A percentile compares a stretch with the other conserved stretches of the same genome.
Evolutionary conservation across 2,113 vertebrate genomes (phyloP).

Genomic region (Psophia crepitans): DNA sequence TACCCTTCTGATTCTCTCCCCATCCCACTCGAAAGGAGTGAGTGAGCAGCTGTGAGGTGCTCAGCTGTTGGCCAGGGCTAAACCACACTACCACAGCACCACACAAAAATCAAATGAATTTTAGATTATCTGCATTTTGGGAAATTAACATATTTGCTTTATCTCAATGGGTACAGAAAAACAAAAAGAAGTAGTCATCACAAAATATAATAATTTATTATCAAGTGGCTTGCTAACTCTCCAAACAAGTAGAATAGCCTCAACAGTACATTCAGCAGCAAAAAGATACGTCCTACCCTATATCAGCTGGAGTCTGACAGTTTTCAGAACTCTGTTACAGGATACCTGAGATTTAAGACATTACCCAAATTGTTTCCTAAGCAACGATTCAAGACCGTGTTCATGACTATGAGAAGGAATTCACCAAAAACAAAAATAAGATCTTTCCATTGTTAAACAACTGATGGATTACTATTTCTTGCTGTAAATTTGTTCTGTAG

Average conservation of each 20-base stretch:
- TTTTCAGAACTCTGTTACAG: neutral
- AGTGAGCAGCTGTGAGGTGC: no score
- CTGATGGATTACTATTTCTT: neutral
- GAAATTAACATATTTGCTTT: neutral
- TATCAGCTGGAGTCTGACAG: neutral
- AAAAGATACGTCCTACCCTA: neutral
- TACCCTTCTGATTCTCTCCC: no score
- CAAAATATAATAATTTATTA: neutral
- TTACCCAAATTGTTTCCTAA: neutral
- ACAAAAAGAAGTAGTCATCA: neutral
- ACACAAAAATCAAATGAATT: neutral
- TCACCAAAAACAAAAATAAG: neutral
- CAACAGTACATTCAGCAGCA: neutral
- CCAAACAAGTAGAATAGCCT: neutral
- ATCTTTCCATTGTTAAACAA: neutral
- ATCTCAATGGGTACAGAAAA: neutral
- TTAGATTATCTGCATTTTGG: neutral
- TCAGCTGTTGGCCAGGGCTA: no score
- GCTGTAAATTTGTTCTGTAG: neutral
- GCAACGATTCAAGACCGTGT: neutral
- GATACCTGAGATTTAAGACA: neutral
- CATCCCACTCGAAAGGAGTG: no score
- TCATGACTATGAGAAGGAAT: neutral
- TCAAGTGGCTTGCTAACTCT: neutral
- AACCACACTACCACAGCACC: neutral